These are phyloP conservation scores for Drosophila tanythrix DNA, from an alignment of 2,888 invertebrate species.

Conservation along the genomic window DNA sequence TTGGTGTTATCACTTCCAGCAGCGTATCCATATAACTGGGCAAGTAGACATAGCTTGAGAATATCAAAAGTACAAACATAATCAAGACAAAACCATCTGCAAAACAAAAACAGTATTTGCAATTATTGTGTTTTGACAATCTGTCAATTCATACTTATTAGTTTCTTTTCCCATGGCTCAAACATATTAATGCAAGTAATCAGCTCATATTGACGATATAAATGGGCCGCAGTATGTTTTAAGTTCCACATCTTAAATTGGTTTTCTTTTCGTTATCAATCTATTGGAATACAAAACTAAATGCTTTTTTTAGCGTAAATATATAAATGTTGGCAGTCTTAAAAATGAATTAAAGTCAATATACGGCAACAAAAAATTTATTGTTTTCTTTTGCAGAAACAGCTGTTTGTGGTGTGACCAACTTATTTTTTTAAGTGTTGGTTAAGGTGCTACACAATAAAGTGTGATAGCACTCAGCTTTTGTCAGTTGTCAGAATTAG, in stretches of 20 bases:
- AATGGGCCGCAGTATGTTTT: conserved; percentile 69
- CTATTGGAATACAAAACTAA: not conserved
- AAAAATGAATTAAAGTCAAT: not conserved
- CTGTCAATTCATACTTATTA: conserved; percentile 82
- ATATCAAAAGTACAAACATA: conserved; percentile 86
- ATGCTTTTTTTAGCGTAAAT: not conserved
- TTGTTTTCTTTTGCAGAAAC: conserved; percentile 30
- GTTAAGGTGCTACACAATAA: not conserved
- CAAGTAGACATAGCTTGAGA: conserved; percentile 87
- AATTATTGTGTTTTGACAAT: not conserved
- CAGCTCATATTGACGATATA: conserved; percentile 85
- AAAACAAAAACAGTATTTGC: not conserved
- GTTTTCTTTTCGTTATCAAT: not conserved
- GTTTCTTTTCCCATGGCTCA: conserved; percentile 85
- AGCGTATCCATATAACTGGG: conserved; percentile 86
- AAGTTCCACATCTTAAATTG: conserved; percentile 48
- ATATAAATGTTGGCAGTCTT: not conserved
- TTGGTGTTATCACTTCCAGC: conserved; percentile 79
- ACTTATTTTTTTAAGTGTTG: not conserved
- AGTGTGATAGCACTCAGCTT: conserved; percentile 28
- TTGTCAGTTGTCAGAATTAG: not conserved
- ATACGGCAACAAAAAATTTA: not conserved
- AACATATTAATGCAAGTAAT: conserved; percentile 86
- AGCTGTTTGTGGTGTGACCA: conserved; percentile 46
- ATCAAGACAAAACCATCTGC: conserved; percentile 86